Conservation (phyloP, 2,797 vertebrate species). For the Borostomias antarcticus region DNA sequence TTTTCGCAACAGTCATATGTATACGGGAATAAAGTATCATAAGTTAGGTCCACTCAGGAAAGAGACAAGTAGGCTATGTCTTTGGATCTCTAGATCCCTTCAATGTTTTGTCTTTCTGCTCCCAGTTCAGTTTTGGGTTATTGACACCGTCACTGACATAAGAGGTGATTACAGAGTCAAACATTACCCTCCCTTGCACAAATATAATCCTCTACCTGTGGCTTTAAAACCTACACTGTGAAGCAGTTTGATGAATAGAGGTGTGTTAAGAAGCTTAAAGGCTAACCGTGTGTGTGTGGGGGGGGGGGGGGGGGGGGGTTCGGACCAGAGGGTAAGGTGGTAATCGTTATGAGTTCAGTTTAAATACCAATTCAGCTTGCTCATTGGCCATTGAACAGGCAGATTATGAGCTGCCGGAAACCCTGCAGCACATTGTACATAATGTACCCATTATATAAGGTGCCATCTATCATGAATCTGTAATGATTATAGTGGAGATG, state of each 20-base stretch:
- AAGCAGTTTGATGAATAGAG: conserved; percentile 51
- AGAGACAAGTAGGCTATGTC: no score
- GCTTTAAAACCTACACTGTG: conserved; percentile 45
- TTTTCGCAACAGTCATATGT: no score
- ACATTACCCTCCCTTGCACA: conserved; percentile 52
- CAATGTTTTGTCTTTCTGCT: no score
- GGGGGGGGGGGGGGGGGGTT: not conserved
- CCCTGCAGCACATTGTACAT: conserved; percentile 1
- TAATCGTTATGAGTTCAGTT: conserved; percentile 20
- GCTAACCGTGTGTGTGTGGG: conserved; percentile 45
- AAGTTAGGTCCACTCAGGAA: no score
- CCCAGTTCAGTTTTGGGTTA: conserved; percentile 24
- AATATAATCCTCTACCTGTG: conserved; percentile 60
- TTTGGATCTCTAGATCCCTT: no score
- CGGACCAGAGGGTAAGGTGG: conserved; percentile 19
- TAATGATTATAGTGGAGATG: not conserved
- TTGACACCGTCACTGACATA: conserved; percentile 53
- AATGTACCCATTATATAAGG: not conserved
- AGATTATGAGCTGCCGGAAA: not conserved
- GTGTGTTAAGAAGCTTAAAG: conserved; percentile 65
- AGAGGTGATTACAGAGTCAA: conserved; percentile 60
- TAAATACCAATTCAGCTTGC: not conserved
- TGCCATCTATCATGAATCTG: not conserved
- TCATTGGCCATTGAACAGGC: not conserved
- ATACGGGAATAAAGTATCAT: no score